Conservation (phyloP, 2,797 vertebrate species). For the Acanthiza pusilla region DNA sequence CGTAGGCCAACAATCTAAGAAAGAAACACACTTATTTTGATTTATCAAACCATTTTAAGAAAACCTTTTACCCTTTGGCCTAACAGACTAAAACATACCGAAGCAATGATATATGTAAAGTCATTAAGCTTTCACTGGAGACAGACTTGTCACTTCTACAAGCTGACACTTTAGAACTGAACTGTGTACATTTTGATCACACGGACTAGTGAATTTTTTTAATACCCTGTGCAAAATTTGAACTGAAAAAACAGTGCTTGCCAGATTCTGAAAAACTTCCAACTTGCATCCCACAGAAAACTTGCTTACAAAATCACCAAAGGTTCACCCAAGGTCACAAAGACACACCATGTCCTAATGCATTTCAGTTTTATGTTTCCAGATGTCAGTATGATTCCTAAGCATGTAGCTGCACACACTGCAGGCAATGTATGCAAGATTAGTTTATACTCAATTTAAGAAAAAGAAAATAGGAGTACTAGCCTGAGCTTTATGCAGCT, state of each 20-base stretch:
- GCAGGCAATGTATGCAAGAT: background rate
- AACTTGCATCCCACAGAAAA: background rate
- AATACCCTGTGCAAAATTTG: background rate
- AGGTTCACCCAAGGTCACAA: background rate
- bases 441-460: background rate
- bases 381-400: background rate
- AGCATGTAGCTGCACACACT: background rate
- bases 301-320: background rate
- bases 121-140: background rate
- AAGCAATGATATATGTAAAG: background rate
- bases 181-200: background rate
- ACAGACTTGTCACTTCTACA: background rate
- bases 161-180: background rate
- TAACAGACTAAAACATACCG: background rate
- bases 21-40: background rate
- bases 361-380: background rate
- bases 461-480: background rate
- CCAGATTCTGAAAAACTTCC: background rate
- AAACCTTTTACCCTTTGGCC: background rate
- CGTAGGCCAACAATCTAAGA: constrained; percentile 83
- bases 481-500: background rate
- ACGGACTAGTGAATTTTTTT: background rate
- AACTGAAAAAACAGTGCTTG: background rate
- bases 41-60: background rate
- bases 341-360: background rate